Evolutionary conservation across 2,797 vertebrate genomes (phyloP).

Genomic region (Carapus acus): DNA sequence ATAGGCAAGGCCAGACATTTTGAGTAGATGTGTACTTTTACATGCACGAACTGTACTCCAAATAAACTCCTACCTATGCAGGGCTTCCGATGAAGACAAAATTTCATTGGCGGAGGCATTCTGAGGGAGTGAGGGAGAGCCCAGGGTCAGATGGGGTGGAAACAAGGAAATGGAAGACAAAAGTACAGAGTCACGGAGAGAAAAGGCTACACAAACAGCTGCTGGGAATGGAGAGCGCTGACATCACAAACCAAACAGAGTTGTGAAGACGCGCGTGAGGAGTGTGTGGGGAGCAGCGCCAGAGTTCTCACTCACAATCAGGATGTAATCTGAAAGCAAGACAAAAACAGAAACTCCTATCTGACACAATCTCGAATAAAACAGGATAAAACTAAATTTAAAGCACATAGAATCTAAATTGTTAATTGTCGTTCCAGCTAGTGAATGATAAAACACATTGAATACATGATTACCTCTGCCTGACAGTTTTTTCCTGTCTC

Average conservation of each 20-base stretch:
- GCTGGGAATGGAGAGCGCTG: slow-evolving; percentile 29
- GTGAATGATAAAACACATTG: no score
- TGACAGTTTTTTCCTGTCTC: not conserved
- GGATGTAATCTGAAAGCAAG: no score
- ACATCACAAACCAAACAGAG: slow-evolving; percentile 46
- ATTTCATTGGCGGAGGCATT: slow-evolving; percentile 34
- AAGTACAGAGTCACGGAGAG: slow-evolving; percentile 11
- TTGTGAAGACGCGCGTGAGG: not conserved
- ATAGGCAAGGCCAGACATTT: slow-evolving; percentile 35
- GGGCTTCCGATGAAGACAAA: slow-evolving; percentile 20
- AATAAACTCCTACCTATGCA: not conserved
- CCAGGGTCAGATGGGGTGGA: slow-evolving; percentile 45
- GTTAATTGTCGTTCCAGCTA: no score
- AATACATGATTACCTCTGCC: no score
- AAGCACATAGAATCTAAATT: no score
- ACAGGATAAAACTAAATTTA: no score
- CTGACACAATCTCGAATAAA: no score
- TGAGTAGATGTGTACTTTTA: slow-evolving; percentile 23
- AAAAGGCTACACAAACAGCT: slow-evolving; percentile 43
- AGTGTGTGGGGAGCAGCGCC: slow-evolving; percentile 18
- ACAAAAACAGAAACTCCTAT: no score
- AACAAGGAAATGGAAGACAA: slow-evolving; percentile 50
- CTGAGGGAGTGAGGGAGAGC: not conserved
- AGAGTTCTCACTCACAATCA: no score
- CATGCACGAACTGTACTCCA: not conserved